Evolutionary conservation across 2,113 vertebrate genomes (phyloP).

Genomic region (Anolis sagrei): DNA sequence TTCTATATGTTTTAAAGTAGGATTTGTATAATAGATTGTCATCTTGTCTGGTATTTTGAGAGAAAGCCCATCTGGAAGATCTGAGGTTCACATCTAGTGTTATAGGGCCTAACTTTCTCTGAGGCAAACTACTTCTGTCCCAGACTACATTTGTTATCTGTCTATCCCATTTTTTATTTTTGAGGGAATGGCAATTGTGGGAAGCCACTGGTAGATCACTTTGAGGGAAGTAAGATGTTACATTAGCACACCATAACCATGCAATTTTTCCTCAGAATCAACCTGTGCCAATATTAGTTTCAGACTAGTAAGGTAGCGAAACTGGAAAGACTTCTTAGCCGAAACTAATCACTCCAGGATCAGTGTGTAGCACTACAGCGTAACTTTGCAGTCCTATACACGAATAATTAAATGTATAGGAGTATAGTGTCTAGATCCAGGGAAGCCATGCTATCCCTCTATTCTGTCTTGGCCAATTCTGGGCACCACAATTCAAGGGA

Average conservation of each 20-base stretch:
- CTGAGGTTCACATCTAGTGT: not conserved
- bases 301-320: not conserved
- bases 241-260: not conserved
- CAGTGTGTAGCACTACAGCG: no score
- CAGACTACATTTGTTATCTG: not conserved
- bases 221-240: not conserved
- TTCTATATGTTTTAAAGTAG: not conserved
- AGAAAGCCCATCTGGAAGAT: not conserved
- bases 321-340: not conserved
- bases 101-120: not conserved
- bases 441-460: no score
- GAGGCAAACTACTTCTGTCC: not conserved
- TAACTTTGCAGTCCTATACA: not conserved
- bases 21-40: not conserved
- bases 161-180: not conserved
- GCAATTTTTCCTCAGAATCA: not conserved
- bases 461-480: no score
- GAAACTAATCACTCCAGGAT: not conserved
- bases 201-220: not conserved
- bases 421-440: no score
- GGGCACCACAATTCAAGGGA: no score
- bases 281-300: not conserved
- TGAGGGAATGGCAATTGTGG: not conserved
- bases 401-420: not conserved
- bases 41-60: not conserved